Percentiles rank a stretch among this genome's conserved stretches.
These are phyloP conservation scores for Bombyx mori DNA, from an alignment of 1,140 invertebrate genomes.

Conservation along the genomic window ASM3026992v2 NC_085114.1:8871001-8871500, in stretches of 20 bases:
- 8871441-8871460: too few species aligned
- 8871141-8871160: constrained; percentile 25
- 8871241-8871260: neutral
- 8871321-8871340: too few species aligned
- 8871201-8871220: constrained; percentile 1
- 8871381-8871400: too few species aligned
- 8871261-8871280: constrained; percentile 3
- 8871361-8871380: too few species aligned
- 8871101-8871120: constrained; percentile 53
- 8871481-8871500: too few species aligned
- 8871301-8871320: too few species aligned
- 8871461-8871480: too few species aligned
- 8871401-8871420: too few species aligned
- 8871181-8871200: constrained; percentile 6
- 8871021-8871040: constrained; percentile 53
- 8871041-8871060: constrained; percentile 60
- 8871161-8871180: constrained; percentile 21
- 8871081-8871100: constrained; percentile 24
- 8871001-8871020: constrained; percentile 19
- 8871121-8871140: constrained; percentile 52
- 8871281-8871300: neutral
- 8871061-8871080: constrained; percentile 58
- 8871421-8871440: too few species aligned
- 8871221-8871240: neutral
- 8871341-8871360: too few species aligned